Base-by-base conservation (phyloP, 2,113 vertebrate genomes). In the Psammodynastes pulverulentus region DNA sequence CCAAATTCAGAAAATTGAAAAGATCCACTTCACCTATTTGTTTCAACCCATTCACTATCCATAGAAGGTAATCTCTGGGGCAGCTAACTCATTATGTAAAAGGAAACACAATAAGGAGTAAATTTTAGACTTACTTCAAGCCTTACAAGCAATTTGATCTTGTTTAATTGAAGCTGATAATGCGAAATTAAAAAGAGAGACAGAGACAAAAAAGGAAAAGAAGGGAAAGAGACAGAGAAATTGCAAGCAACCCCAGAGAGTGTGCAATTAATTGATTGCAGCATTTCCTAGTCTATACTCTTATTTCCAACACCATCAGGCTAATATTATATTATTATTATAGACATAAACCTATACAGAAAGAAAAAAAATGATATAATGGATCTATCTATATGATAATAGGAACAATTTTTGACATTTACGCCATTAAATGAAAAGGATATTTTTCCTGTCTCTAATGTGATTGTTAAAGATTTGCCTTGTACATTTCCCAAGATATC, bases 371-470 rank as follows among this genome's bases (percentile, higher is more conserved):
- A 17, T 72, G 91, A 7, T 15, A 5, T 21, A 91, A 34, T 10
- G 58, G 3, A 88, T 95, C 92, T 53, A 34, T 91, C 62, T 94
- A 84, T 49, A 89, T 34, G 84, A 56, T 89, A 62, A 19, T 89
- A 67, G 24, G 90, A 93, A 93, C 0, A 0, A 15, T 87, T 67
- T 56, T 90, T 15, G 84, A 34, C 90, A 52, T 45, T 93, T 39
- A 79, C 93, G 89, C 26, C 49, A 91, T 7, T 67, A 56, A 93
- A 91, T 24, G 39, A 58, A 49, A n/a, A 34, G 51, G 58, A 53
- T 34, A 43, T 86, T 51, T 92, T 93, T 89, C 39, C 87, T 92
- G 53, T 21, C 72, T 56, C 29, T 91, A 53, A 93, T 86, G 46
- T 24, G 86, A 91, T 62, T 84, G 56, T 24, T 45, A 89, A 84